Evolutionary conservation across 2,888 invertebrate species (phyloP).

Genomic region (Polydesmus complanatus): DNA sequence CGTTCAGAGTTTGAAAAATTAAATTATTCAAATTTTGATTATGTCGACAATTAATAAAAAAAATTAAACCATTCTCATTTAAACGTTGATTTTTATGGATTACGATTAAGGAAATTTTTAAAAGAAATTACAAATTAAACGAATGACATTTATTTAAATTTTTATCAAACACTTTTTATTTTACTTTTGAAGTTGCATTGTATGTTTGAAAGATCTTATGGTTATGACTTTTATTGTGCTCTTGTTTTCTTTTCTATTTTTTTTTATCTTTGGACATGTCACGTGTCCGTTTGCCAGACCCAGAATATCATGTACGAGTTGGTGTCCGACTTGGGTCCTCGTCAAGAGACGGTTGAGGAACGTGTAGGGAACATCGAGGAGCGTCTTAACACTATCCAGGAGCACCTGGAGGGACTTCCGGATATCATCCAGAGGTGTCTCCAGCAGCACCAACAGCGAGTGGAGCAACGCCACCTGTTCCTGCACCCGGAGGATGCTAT

Average conservation of each 20-base stretch:
- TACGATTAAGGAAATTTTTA: no score
- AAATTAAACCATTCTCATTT: no score
- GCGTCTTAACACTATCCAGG: slow-evolving; percentile 71
- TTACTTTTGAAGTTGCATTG: neutral
- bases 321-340: slow-evolving; percentile 90
- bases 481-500: slow-evolving; percentile 54
- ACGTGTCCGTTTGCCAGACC: slow-evolving; percentile 54
- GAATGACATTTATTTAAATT: no score
- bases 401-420: slow-evolving; percentile 70
- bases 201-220: neutral
- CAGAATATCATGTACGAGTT: slow-evolving; percentile 97
- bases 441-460: slow-evolving; percentile 51
- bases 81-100: no score
- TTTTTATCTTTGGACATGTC: no score
- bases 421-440: slow-evolving; percentile 45
- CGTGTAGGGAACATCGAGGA: slow-evolving; percentile 85
- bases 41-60: no score
- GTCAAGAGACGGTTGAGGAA: slow-evolving; percentile 87
- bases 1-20: no score
- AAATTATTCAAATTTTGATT: no score
- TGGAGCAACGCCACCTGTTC: slow-evolving; percentile 70
- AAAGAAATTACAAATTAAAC: no score
- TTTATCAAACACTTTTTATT: neutral
- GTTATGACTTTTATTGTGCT: no score
- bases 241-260: no score